Evolutionary conservation across 2,797 vertebrate species (phyloP).

Genomic region (Apogon hyalosoma): DNA sequence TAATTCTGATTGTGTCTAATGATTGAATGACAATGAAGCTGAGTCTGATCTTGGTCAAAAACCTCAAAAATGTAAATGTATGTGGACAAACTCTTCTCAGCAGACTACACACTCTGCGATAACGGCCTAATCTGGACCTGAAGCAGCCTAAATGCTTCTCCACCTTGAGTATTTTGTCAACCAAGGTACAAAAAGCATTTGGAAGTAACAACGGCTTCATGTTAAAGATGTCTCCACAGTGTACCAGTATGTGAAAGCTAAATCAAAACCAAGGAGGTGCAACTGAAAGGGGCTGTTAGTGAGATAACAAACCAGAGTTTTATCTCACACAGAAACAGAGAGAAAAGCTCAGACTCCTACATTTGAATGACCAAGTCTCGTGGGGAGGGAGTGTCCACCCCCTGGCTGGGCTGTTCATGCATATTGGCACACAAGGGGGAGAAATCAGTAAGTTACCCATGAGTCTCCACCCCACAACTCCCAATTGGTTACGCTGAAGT

Average conservation of each 20-base stretch:
- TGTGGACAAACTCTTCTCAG: background rate
- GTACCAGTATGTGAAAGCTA: constrained; percentile 53
- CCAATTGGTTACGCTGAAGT: constrained; percentile 88
- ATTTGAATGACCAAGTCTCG: constrained; percentile 82
- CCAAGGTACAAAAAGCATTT: constrained; percentile 34
- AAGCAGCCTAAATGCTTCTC: constrained; percentile 34
- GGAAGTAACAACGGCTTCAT: background rate
- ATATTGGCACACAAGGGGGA: constrained; percentile 76
- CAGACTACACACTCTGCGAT: constrained; percentile 42
- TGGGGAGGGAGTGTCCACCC: constrained; percentile 70
- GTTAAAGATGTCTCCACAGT: constrained; percentile 51
- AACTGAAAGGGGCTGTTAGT: constrained; percentile 70
- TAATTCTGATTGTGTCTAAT: no score
- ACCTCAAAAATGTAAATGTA: constrained; percentile 15
- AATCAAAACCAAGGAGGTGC: constrained; percentile 44
- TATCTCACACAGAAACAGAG: constrained; percentile 58
- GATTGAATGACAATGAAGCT: no score
- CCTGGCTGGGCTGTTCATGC: constrained; percentile 81
- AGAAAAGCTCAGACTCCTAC: constrained; percentile 65
- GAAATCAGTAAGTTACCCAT: constrained; percentile 85
- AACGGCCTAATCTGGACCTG: constrained; percentile 11
- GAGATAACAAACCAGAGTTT: constrained; percentile 53
- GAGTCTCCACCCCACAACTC: constrained; percentile 90
- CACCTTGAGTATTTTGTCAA: background rate
- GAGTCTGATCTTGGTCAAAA: background rate